phyloP scores from a whole-genome alignment of 1,140 invertebrate species.

The Armadillidium nasatum region DNA sequence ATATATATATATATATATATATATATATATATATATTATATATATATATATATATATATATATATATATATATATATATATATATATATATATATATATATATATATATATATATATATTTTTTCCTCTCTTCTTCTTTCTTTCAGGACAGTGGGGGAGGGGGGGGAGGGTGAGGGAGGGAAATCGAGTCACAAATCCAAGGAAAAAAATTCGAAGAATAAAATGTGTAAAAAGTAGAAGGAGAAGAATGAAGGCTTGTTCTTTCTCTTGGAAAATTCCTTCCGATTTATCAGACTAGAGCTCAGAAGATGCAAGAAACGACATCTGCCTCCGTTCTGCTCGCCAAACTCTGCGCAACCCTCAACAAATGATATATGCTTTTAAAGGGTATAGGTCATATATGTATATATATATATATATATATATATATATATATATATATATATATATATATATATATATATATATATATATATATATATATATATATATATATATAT shows the following conservation, averaged over 20 bases:
- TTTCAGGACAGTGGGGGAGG: no score
- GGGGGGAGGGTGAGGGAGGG: no score
- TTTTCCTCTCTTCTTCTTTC: no score
- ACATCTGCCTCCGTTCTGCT: background rate
- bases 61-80: background rate
- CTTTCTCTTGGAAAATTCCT: background rate
- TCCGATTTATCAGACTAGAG: background rate
- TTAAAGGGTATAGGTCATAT: constrained; percentile 8
- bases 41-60: constrained; percentile 9
- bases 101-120: background rate
- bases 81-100: constrained; percentile 5
- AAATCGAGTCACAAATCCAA: no score
- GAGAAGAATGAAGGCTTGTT: background rate
- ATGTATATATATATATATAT: no score
- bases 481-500: no score
- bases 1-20: background rate
- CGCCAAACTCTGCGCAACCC: background rate
- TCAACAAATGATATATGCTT: background rate
- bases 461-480: no score
- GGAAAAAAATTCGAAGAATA: no score
- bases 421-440: no score
- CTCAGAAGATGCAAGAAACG: background rate
- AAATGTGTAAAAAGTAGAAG: no score
- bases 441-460: no score
- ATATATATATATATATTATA: constrained; percentile 5